Evolutionary conservation across 2,113 vertebrate species (phyloP).

Genomic region (Cathartes aura): DNA sequence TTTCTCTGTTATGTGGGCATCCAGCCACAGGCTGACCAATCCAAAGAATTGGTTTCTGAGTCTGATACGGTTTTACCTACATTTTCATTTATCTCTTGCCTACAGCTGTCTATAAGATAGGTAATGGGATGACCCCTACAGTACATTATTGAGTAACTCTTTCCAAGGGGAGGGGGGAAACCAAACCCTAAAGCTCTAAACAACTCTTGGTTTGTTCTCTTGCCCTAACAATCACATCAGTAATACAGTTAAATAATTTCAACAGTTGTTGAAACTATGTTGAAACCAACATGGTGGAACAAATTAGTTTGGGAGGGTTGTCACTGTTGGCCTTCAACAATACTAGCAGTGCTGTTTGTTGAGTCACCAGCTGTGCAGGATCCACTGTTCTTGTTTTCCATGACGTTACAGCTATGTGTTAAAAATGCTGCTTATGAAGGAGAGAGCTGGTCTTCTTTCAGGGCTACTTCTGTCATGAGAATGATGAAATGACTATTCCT

Average conservation of each 20-base stretch:
- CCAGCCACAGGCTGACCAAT: not conserved
- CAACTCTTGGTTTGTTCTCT: not conserved
- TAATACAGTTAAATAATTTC: not conserved
- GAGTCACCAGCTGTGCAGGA: not conserved
- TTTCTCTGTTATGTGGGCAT: not conserved
- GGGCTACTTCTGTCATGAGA: not conserved
- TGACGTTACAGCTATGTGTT: not conserved
- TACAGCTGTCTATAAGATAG: not conserved
- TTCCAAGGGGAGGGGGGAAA: not conserved
- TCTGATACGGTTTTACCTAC: not conserved
- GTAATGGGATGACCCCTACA: not conserved
- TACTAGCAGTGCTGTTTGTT: not conserved
- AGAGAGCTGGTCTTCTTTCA: not conserved
- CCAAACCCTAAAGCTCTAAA: not conserved
- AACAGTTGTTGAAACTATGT: not conserved
- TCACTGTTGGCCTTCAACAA: not conserved
- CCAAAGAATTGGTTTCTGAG: not conserved
- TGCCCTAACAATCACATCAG: not conserved
- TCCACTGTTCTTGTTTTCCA: not conserved
- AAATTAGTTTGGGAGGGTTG: not conserved
- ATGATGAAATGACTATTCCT: not conserved
- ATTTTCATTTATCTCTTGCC: not conserved
- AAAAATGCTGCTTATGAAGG: not conserved
- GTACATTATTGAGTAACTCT: not conserved
- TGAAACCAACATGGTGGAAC: not conserved